These are phyloP conservation scores for Chloroceryle aenea DNA, from an alignment of 2,113 vertebrate genomes.

Conservation along the genomic window DNA sequence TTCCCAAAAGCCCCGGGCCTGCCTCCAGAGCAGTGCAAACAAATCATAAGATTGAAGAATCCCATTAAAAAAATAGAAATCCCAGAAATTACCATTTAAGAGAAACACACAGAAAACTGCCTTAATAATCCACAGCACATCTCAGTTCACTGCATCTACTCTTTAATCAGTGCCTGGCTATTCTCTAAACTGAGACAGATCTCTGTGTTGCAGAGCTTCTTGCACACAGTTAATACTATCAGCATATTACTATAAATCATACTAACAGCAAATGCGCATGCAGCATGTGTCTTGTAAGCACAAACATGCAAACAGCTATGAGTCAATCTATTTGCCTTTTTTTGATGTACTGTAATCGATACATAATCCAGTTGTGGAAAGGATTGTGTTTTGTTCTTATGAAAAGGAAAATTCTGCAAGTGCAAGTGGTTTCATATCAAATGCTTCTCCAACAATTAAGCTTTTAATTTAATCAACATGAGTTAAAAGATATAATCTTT, in stretches of 20 bases:
- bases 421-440: background rate
- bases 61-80: background rate
- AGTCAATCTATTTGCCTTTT: conserved; percentile 25
- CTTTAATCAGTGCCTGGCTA: background rate
- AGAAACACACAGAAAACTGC: background rate
- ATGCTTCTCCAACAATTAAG: background rate
- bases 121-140: background rate
- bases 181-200: background rate
- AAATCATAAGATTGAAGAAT: background rate
- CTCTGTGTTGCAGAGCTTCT: background rate
- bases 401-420: conserved; percentile 26
- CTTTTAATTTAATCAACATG: conserved; percentile 15
- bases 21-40: background rate
- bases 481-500: background rate
- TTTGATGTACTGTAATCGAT: conserved; percentile 5
- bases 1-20: background rate
- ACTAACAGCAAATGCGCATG: background rate
- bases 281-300: conserved; percentile 4
- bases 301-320: background rate
- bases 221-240: background rate
- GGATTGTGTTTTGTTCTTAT: background rate
- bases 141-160: background rate
- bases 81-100: background rate
- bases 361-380: background rate
- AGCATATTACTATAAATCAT: background rate